phyloP scores from a whole-genome alignment of 2,888 invertebrate species.

The Resseliella maxima region DNA sequence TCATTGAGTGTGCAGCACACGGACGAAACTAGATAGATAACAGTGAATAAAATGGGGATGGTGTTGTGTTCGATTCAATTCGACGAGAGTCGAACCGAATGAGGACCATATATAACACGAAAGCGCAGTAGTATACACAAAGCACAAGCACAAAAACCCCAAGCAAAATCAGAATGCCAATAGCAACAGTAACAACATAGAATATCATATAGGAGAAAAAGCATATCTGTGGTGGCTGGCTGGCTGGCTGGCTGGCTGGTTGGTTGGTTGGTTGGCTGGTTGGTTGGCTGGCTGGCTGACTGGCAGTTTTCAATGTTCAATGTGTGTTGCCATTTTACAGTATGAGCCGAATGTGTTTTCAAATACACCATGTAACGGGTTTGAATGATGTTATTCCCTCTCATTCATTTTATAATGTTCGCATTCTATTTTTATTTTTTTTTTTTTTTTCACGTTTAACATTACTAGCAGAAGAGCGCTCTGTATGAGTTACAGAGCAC shows the following conservation, averaged over 20 bases:
- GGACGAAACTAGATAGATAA: slow-evolving; percentile 46
- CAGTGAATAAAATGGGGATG: slow-evolving; percentile 6
- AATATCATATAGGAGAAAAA: not conserved
- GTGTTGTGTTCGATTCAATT: slow-evolving; percentile 41
- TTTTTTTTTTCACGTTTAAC: too few relatives aligned
- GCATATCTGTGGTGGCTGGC: not conserved
- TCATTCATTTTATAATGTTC: too few relatives aligned
- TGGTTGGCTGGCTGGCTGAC: too few relatives aligned
- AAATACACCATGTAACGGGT: slow-evolving; percentile 27
- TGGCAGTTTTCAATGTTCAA: too few relatives aligned
- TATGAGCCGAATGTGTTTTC: not conserved
- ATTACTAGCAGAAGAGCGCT: too few relatives aligned
- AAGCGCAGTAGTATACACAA: slow-evolving; percentile 39
- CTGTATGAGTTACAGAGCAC: not conserved
- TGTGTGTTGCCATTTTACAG: not conserved
- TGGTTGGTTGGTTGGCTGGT: too few relatives aligned
- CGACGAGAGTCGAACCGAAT: not conserved
- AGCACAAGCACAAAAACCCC: not conserved
- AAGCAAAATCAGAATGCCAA: slow-evolving; percentile 28
- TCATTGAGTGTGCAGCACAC: slow-evolving; percentile 53
- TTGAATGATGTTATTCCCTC: slow-evolving; percentile 48
- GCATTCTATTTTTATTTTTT: too few relatives aligned
- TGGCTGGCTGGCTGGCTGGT: too few relatives aligned
- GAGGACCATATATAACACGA: not conserved
- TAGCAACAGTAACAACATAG: slow-evolving; percentile 38